Percentiles rank a stretch among this genome's conserved stretches.
Evolutionary conservation across 2,888 invertebrate genomes (phyloP).

Genomic region (Scaptomyza cyrtandrae): DNA sequence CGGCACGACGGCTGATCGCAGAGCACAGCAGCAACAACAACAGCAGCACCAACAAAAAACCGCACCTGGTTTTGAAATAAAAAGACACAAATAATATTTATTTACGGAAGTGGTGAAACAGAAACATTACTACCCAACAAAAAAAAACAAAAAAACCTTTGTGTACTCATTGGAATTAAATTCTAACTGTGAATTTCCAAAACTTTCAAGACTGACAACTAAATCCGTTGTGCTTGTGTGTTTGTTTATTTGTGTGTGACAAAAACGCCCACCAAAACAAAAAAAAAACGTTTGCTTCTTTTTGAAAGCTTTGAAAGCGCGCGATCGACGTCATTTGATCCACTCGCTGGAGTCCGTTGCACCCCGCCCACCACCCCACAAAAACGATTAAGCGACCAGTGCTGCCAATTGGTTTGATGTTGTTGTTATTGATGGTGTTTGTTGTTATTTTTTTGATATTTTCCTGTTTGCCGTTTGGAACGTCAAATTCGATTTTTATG

Average conservation of each 20-base stretch:
- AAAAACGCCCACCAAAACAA: constrained; percentile 48
- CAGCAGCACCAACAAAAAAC: constrained; percentile 14
- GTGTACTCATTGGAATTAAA: constrained; percentile 2
- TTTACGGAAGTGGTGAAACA: constrained; percentile 38
- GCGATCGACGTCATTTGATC: constrained; percentile 50
- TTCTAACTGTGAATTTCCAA: constrained; percentile 23
- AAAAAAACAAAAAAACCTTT: background rate
- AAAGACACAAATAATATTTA: constrained; percentile 19
- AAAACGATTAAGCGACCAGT: constrained; percentile 9
- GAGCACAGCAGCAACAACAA: constrained; percentile 34
- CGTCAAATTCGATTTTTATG: constrained; percentile 84
- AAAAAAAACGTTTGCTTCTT: constrained; percentile 1
- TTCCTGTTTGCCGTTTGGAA: constrained; percentile 54
- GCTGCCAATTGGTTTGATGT: constrained; percentile 46
- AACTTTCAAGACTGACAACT: constrained; percentile 7
- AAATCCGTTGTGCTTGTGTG: background rate
- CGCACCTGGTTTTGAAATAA: constrained; percentile 24
- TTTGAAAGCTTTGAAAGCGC: constrained; percentile 27
- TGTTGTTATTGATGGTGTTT: constrained; percentile 26
- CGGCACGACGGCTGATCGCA: constrained; percentile 75
- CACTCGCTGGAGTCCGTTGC: constrained; percentile 12
- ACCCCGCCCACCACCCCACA: background rate
- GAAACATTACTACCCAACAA: constrained; percentile 11
- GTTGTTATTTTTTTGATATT: constrained; percentile 25
- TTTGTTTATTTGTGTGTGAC: constrained; percentile 29